Evolutionary conservation across 2,888 invertebrate genomes (phyloP), one percentile per base, ranked within the genome.

Genomic region (Eilema depressum): DNA sequence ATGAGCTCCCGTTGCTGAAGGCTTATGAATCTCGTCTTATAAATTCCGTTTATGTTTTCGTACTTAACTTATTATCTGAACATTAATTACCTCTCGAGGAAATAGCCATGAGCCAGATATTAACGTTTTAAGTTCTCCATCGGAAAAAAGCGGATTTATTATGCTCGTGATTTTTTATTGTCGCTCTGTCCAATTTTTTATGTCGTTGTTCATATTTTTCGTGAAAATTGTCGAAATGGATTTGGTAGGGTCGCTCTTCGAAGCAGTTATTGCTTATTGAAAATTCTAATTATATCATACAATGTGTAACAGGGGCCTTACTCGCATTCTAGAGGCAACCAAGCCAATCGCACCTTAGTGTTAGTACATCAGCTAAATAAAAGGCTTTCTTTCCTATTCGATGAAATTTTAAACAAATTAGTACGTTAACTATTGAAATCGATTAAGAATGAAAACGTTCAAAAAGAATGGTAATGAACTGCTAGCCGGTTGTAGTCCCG

Each of bases 11-110:
- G 75, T 77, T 77, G 77, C 75, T 84, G 80, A 83, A 81, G 82
- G 81, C 80, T 85, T 84, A 80, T 82, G 81, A 85, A 83, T 82
- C 82, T 77, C 74, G 70, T 81, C 80, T 86, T 79, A 82, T 53
- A 53, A 53, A 53, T 53, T 53, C n/a, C 53, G 17, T 53, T 53
- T n/a, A 84, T 85, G 82, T 85, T 85, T 83, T 76, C 79, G 81
- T 83, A 82, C 82, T 86, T 84, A 85, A 83, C 83, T 85, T 87
- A 86, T 87, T 86, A 86, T 83, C 80, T 80, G 64, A 77, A 78
- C 78, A 83, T 86, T 85, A 85, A 84, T 86, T 83, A 85, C 77
- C 76, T 80, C 76, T 76, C 66, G 59, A 73, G 75, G 74, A 79
- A 82, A 75, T 77, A 70, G 69, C 74, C 75, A 75, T 77, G 75